Conservation (phyloP, 1,140 invertebrate genomes). For the Pogonognathellus flavescens region DNA sequence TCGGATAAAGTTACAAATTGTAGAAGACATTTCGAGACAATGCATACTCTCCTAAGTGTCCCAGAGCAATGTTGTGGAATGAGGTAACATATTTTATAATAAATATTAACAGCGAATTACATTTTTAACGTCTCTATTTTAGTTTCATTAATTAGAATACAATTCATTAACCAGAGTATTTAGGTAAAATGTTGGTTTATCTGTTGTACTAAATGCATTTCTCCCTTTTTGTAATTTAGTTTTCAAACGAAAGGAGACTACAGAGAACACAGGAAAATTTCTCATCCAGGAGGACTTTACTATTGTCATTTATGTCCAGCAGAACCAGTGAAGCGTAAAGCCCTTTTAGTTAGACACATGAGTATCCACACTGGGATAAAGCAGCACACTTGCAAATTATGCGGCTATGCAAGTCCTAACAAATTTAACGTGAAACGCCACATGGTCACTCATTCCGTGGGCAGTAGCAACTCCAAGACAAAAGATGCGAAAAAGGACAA, state of each 20-base stretch:
- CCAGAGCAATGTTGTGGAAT: conserved; percentile 15
- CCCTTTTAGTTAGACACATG: conserved; percentile 10
- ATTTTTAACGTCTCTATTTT: too few species aligned
- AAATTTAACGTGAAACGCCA: conserved; percentile 31
- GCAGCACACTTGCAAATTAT: conserved; percentile 25
- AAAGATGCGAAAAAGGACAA: neutral
- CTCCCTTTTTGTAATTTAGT: conserved; percentile 2
- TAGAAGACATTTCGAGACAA: conserved; percentile 37
- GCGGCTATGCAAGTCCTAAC: conserved; percentile 12
- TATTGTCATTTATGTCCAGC: conserved; percentile 11
- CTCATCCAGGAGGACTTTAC: neutral
- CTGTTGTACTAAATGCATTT: too few species aligned
- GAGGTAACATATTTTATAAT: too few species aligned
- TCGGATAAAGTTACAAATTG: conserved; percentile 39
- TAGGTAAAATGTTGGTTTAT: too few species aligned
- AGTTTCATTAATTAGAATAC: too few species aligned
- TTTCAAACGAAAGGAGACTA: conserved; percentile 21
- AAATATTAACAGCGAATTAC: too few species aligned
- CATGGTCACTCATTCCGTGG: conserved; percentile 17
- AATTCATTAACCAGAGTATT: too few species aligned
- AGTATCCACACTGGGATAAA: conserved; percentile 39
- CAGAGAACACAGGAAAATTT: neutral
- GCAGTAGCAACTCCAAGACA: neutral
- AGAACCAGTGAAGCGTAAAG: conserved; percentile 22
- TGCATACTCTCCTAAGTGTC: neutral